A percentile compares a stretch with the other conserved stretches of the same genome.
Evolutionary conservation across 2,113 vertebrate genomes (phyloP).

Genomic region (Arenaria interpres): DNA sequence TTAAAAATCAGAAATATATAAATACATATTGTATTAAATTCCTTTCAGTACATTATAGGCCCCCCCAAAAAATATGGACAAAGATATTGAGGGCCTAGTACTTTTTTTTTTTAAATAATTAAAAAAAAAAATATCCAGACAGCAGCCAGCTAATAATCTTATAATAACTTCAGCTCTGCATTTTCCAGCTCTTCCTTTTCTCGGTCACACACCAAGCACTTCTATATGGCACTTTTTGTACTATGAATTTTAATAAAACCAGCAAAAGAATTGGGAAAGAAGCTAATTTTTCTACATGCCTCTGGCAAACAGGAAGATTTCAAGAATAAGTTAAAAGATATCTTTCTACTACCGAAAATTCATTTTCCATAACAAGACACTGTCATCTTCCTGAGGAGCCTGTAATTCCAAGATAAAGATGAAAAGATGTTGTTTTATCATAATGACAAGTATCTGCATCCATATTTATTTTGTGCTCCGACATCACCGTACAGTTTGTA

Average conservation of each 20-base stretch:
- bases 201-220: slow-evolving; percentile 38
- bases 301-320: slow-evolving; percentile 72
- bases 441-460: slow-evolving; percentile 67
- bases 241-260: slow-evolving; percentile 64
- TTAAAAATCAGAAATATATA: not conserved
- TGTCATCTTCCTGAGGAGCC: slow-evolving; percentile 68
- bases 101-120: not conserved
- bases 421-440: slow-evolving; percentile 74
- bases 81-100: not conserved
- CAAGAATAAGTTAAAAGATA: slow-evolving; percentile 66
- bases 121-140: not conserved
- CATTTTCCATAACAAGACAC: slow-evolving; percentile 70
- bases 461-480: slow-evolving; percentile 69
- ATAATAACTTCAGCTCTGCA: slow-evolving; percentile 42
- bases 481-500: slow-evolving; percentile 58
- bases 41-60: not conserved
- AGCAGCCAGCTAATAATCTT: slow-evolving; percentile 48
- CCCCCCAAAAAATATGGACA: not conserved
- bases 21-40: not conserved
- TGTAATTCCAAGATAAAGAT: slow-evolving; percentile 77
- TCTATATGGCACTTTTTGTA: slow-evolving; percentile 36
- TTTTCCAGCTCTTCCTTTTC: slow-evolving; percentile 34
- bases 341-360: slow-evolving; percentile 64
- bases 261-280: slow-evolving; percentile 61
- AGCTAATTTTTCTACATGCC: slow-evolving; percentile 70